phyloP scores from a whole-genome alignment of 2,797 vertebrate genomes.

The Oceanodroma leucorhoa region DNA sequence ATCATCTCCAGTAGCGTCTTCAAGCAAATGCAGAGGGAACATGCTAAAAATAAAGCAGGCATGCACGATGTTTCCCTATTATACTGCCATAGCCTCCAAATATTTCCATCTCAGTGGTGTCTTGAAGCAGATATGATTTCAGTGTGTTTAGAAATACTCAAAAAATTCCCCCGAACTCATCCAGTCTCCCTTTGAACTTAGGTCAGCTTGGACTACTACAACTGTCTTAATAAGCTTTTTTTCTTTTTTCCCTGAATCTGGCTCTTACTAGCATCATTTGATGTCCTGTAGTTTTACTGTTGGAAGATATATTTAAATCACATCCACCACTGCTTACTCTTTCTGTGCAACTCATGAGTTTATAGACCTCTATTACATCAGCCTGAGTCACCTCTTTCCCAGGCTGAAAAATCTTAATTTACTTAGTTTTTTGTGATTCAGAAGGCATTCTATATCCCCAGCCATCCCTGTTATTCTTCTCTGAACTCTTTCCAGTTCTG shows the following conservation, averaged over 20 bases:
- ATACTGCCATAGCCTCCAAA: not conserved
- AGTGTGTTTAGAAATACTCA: not conserved
- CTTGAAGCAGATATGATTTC: not conserved
- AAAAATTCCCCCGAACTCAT: not conserved
- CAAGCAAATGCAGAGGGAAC: not conserved
- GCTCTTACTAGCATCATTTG: not conserved
- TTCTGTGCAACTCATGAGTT: not conserved
- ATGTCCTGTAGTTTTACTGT: not conserved
- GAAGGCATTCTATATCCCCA: not conserved
- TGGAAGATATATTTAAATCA: not conserved
- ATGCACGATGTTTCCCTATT: not conserved
- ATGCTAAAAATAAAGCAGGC: not conserved
- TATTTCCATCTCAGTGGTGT: not conserved
- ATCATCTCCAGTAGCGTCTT: not conserved
- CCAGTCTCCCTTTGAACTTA: not conserved
- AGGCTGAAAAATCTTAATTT: not conserved
- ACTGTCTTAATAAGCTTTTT: not conserved
- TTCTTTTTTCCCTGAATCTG: accelerated
- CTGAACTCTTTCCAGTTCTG: not conserved
- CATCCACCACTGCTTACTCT: not conserved
- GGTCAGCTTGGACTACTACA: not conserved
- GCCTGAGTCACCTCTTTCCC: not conserved
- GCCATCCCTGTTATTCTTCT: not conserved
- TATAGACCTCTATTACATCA: not conserved
- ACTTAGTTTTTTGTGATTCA: not conserved